Conservation (phyloP, 2,113 vertebrate genomes). For the Nannobrachium achirus region DNA sequence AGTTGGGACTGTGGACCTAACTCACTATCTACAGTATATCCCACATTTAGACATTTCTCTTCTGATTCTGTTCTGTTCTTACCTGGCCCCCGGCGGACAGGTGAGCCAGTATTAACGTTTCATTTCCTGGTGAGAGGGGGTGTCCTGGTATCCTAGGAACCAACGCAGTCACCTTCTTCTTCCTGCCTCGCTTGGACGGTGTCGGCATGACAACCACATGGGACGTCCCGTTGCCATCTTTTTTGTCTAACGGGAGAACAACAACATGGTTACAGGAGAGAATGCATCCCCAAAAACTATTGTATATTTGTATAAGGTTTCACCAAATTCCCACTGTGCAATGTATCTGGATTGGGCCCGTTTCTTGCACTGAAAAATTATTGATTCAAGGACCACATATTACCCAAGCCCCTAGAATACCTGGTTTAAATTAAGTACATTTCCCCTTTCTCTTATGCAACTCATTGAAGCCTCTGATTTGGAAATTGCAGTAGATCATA, state of each 20-base stretch:
- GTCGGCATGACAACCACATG: constrained; percentile 80
- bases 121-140: constrained; percentile 55
- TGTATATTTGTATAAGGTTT: not conserved
- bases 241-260: constrained; percentile 82
- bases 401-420: no score
- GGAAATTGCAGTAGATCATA: no score
- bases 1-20: no score
- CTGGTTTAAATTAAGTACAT: no score
- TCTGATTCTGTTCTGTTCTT: not conserved
- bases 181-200: constrained; percentile 79
- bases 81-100: constrained; percentile 78
- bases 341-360: no score
- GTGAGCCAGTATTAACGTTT: constrained; percentile 79
- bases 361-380: no score
- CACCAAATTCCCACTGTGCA: not conserved
- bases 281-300: not conserved
- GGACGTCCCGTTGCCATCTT: constrained; percentile 86
- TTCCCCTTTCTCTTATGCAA: no score
- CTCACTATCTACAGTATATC: no score
- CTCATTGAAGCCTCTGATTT: no score
- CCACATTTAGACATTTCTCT: not conserved
- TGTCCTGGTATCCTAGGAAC: constrained; percentile 53
- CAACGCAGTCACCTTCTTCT: constrained; percentile 71
- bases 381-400: no score
- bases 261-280: not conserved